Base-by-base conservation (phyloP, 2,888 invertebrate genomes). In the Parascotia fuliginaria region DNA sequence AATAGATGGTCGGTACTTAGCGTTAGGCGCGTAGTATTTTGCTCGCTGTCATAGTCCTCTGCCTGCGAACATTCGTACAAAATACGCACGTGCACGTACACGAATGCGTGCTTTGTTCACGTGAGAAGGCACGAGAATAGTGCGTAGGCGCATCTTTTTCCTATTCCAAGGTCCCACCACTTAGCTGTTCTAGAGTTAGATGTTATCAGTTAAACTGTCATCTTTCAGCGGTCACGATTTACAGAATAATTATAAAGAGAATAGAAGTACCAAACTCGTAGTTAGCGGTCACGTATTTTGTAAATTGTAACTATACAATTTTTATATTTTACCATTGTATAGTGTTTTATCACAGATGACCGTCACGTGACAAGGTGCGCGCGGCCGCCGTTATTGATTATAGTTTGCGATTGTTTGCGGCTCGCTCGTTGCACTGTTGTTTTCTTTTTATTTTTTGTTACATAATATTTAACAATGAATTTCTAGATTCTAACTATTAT, bases 401-500 rank as follows among this genome's bases (percentile, higher is more conserved):
- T 78, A 76, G 75, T 79, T 76, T 73, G 77, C 71, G 71, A 79
- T 75, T 72, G 77, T 73, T 76, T 68, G 79, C 77, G 77, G 77
- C 77, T 74, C 75, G 76, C 77, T 73, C 80, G 74, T 65, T 69
- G 81, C 85, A 83, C 85, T 77, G 79, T 87, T 87, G 90, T 90
- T 90, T 87, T 86, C 83, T 86, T 83, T 80, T 84, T 87, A 85
- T 73, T 83, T 81, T 90, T 91, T 92, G 90, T 92, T 91, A 91
- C 89, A 92, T 76, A 77, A 76, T 92, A 92, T 92, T 92, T 92
- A 88, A 90, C 92, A 87, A 88, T 86, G 89, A 87, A 90, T 90
- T 89, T 90, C 86, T 92, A 92, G 91, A 89, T 89, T 88, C 90
- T 89, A 88, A 90, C 89, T 90, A 92, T 92, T 92, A 91, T 89